Conservation (phyloP, 2,113 vertebrate genomes). For the Abramis brama region DNA sequence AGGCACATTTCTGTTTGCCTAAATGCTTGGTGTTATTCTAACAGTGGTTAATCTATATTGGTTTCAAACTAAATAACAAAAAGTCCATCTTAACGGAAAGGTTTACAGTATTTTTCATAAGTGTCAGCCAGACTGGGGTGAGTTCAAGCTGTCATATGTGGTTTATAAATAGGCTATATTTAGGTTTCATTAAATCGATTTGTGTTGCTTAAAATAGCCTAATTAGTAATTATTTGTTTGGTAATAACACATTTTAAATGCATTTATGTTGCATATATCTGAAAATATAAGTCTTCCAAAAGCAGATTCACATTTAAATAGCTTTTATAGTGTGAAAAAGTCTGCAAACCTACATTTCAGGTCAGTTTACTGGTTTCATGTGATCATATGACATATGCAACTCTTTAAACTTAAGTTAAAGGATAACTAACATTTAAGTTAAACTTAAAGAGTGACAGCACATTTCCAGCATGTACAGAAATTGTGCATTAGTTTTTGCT, state of each 20-base stretch:
- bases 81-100: not conserved
- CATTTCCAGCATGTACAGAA: not conserved
- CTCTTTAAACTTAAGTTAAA: not conserved
- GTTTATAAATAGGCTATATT: not conserved
- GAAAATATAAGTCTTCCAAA: not conserved
- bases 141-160: not conserved
- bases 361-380: not conserved
- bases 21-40: not conserved
- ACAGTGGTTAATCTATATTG: not conserved
- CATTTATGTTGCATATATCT: not conserved
- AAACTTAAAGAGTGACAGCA: not conserved
- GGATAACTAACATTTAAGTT: no score
- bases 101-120: not conserved
- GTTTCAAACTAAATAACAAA: not conserved
- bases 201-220: not conserved
- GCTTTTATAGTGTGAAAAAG: not conserved
- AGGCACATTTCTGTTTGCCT: not conserved
- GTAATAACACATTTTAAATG: not conserved
- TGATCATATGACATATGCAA: not conserved
- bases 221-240: not conserved
- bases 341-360: not conserved
- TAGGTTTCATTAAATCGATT: not conserved
- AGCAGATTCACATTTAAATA: not conserved
- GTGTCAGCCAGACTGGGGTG: not conserved
- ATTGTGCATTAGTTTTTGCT: slow-evolving; percentile 1